phyloP scores from a whole-genome alignment of 2,888 invertebrate species.

The Nomada lathburiana region DNA sequence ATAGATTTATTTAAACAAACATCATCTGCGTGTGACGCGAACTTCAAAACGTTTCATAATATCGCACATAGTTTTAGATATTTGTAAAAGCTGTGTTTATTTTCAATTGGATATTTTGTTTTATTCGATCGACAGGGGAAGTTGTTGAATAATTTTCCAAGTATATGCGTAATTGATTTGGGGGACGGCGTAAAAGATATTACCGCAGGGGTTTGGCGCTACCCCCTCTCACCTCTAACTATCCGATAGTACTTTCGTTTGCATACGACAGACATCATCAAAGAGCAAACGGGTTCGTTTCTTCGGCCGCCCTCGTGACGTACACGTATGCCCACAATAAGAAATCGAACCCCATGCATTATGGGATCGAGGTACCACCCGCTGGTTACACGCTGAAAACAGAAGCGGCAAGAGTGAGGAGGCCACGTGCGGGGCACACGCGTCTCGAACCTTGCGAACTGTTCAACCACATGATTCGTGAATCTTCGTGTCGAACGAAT shows the following conservation, averaged over 20 bases:
- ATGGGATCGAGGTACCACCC: slow-evolving; percentile 64
- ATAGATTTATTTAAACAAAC: not conserved
- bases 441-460: slow-evolving; percentile 79
- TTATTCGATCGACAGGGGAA: too few relatives aligned
- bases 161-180: not conserved
- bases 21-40: too few relatives aligned
- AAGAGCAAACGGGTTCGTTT: slow-evolving; percentile 33
- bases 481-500: slow-evolving; percentile 71
- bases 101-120: too few relatives aligned
- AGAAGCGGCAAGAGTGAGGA: slow-evolving; percentile 76
- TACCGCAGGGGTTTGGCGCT: slow-evolving; percentile 14
- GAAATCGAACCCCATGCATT: slow-evolving; percentile 68
- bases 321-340: slow-evolving; percentile 54
- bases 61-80: too few relatives aligned
- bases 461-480: slow-evolving; percentile 79
- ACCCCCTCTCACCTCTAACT: not conserved
- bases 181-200: slow-evolving; percentile 10
- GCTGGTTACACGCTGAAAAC: slow-evolving; percentile 78
- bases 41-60: too few relatives aligned
- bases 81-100: too few relatives aligned
- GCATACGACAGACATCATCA: slow-evolving; percentile 54
- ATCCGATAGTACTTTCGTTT: slow-evolving; percentile 21
- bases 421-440: slow-evolving; percentile 78
- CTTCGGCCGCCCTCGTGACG: slow-evolving; percentile 8
- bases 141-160: not conserved